Evolutionary conservation across 2,797 vertebrate species (phyloP).

Genomic region (Peromyscus attwateri): DNA sequence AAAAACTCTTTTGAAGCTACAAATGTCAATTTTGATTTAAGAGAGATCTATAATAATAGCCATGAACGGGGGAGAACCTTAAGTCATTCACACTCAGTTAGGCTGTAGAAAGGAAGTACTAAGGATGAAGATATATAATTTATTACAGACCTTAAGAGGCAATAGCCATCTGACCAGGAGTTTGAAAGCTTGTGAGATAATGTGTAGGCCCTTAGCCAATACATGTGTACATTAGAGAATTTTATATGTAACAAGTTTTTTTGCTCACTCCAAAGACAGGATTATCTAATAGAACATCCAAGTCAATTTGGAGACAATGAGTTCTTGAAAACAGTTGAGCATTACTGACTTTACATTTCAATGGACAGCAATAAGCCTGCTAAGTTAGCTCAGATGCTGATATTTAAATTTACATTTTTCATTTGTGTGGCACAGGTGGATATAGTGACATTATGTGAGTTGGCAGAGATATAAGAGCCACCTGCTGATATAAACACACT

Average conservation of each 20-base stretch:
- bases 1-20: not conserved
- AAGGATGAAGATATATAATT: not conserved
- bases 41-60: not conserved
- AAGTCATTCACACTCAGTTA: not conserved
- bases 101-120: not conserved
- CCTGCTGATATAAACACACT: not conserved
- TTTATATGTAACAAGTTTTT: not conserved
- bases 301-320: not conserved
- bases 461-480: not conserved
- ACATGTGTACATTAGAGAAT: not conserved
- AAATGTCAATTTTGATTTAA: constrained; percentile 7
- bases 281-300: not conserved
- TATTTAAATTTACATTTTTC: not conserved
- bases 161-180: not conserved
- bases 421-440: rapidly evolving
- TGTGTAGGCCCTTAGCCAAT: not conserved
- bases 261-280: not conserved
- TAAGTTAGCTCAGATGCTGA: not conserved
- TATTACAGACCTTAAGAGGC: not conserved
- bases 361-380: not conserved
- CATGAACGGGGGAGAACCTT: not conserved
- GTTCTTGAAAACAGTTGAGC: not conserved
- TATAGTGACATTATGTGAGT: not conserved
- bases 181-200: not conserved
- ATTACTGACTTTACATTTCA: not conserved